phyloP scores from a whole-genome alignment of 2,888 invertebrate species.

The Parnassius orleans region DNA sequence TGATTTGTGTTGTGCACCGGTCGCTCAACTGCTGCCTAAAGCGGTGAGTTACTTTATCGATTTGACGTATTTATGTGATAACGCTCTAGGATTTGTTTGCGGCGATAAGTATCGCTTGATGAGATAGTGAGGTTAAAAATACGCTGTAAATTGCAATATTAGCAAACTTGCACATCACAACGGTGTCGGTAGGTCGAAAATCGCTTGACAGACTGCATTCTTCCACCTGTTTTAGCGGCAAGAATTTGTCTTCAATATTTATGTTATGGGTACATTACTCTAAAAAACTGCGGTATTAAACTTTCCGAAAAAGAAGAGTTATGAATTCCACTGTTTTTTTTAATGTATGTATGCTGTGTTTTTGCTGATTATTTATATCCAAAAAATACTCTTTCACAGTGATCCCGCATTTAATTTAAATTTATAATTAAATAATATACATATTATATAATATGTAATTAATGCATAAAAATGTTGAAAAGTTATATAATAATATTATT shows the following conservation, averaged over 20 bases:
- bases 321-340: too few species aligned
- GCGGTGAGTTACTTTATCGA: slow-evolving; percentile 68
- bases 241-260: slow-evolving; percentile 17
- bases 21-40: slow-evolving; percentile 40
- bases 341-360: too few species aligned
- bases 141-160: slow-evolving; percentile 11
- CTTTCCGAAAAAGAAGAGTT: too few species aligned
- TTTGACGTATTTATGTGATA: slow-evolving; percentile 59
- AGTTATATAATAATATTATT: too few species aligned
- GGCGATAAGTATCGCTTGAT: slow-evolving; percentile 52
- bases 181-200: slow-evolving; percentile 8
- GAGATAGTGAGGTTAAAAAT: slow-evolving; percentile 32
- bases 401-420: too few species aligned
- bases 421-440: too few species aligned
- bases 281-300: too few species aligned
- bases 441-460: too few species aligned
- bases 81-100: slow-evolving; percentile 66
- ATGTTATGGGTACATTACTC: background rate
- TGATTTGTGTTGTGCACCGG: slow-evolving; percentile 42
- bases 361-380: too few species aligned
- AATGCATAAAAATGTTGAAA: too few species aligned
- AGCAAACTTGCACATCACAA: background rate
- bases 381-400: too few species aligned
- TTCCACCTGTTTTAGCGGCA: slow-evolving; percentile 11
- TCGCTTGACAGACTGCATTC: background rate